Evolutionary conservation across 1,140 invertebrate genomes (phyloP).

Genomic region (Hirudo medicinalis): DNA sequence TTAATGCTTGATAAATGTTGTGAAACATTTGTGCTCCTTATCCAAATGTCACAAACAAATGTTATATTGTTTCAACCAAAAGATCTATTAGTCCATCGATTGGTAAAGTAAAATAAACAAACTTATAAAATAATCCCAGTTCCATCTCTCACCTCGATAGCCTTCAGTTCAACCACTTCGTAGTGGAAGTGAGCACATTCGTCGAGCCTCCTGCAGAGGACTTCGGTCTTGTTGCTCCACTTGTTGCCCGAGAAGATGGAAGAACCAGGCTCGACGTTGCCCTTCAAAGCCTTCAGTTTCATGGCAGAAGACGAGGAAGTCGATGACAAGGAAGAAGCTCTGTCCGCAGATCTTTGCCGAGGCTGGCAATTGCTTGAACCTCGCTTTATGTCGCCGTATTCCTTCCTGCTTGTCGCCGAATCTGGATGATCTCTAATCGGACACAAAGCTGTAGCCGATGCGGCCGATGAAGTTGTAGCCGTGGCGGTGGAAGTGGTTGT

Average conservation of each 20-base stretch:
- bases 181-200: slow-evolving; percentile 98
- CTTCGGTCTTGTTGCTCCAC: neutral
- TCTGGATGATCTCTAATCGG: neutral
- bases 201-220: slow-evolving; percentile 48
- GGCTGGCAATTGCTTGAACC: neutral
- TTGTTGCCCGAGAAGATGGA: neutral
- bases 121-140: neutral
- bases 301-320: neutral
- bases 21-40: too few relatives aligned
- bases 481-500: neutral
- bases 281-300: neutral
- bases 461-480: slow-evolving; percentile 1
- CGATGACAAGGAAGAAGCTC: neutral
- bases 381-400: neutral
- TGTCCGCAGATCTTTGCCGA: neutral
- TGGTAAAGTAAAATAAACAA: too few relatives aligned
- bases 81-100: too few relatives aligned
- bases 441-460: neutral
- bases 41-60: too few relatives aligned
- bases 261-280: neutral
- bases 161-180: slow-evolving; percentile 71
- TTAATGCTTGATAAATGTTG: too few relatives aligned
- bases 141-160: slow-evolving; percentile 55
- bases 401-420: neutral
- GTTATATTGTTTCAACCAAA: too few relatives aligned